phyloP scores from a whole-genome alignment of 1,140 invertebrate species.

The Ceratosolen fusciceps region DNA sequence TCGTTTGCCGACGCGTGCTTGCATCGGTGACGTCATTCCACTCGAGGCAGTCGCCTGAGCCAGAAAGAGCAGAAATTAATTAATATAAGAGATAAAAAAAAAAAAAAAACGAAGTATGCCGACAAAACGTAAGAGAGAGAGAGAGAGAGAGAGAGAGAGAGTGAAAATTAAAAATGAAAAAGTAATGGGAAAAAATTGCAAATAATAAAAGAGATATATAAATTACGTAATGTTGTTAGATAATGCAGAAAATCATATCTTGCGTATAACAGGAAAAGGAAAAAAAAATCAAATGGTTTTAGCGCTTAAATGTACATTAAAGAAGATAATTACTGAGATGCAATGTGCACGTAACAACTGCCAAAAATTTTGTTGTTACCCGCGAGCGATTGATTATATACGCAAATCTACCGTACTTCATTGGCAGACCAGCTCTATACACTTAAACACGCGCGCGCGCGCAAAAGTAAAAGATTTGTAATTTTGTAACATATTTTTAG shows the following conservation, averaged over 20 bases:
- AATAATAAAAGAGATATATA: neutral
- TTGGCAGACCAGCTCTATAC: too few relatives aligned
- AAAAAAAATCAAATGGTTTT: constrained; percentile 38
- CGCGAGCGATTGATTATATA: constrained; percentile 9
- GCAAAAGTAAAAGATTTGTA: constrained; percentile 41
- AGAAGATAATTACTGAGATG: constrained; percentile 13
- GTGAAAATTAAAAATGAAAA: neutral
- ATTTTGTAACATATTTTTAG: constrained; percentile 50
- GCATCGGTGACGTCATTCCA: too few relatives aligned
- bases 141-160: neutral
- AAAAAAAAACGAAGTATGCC: too few relatives aligned
- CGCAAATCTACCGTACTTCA: constrained; percentile 44
- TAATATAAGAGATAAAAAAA: too few relatives aligned
- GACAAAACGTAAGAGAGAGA: neutral
- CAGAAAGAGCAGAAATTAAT: neutral
- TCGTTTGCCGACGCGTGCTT: constrained; percentile 22
- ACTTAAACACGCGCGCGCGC: neutral
- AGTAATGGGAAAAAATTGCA: neutral
- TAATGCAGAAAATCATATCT: constrained; percentile 40
- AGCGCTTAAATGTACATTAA: constrained; percentile 40
- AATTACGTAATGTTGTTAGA: constrained; percentile 16
- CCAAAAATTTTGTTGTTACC: constrained; percentile 43
- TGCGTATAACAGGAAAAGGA: constrained; percentile 9
- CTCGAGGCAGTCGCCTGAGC: neutral
- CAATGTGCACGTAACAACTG: constrained; percentile 36